Evolutionary conservation across 2,888 invertebrate genomes (phyloP).

Genomic region (Stegana nigrithorax): DNA sequence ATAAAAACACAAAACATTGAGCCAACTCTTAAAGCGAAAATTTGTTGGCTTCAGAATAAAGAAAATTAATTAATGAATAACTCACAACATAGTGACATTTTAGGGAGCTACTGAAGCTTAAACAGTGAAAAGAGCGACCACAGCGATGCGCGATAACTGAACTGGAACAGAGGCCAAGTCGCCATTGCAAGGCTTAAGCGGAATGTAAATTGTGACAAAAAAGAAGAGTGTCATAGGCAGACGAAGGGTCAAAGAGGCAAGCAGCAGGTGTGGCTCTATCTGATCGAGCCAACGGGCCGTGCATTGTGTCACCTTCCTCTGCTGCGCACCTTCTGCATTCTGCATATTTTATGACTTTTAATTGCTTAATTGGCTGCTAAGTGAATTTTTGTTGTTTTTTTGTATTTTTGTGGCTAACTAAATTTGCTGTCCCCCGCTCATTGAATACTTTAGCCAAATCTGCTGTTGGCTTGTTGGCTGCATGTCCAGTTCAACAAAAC

Average conservation of each 20-base stretch:
- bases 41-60: too few species aligned
- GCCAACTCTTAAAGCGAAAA: too few species aligned
- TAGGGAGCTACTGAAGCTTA: slow-evolving; percentile 34
- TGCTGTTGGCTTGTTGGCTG: background rate
- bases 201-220: slow-evolving; percentile 47
- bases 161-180: background rate
- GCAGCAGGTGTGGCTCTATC: slow-evolving; percentile 31
- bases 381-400: slow-evolving; percentile 19
- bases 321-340: background rate
- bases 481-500: background rate
- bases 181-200: slow-evolving; percentile 31
- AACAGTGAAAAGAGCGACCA: background rate
- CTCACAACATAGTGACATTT: slow-evolving; percentile 43
- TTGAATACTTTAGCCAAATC: background rate
- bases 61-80: slow-evolving; percentile 43
- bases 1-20: too few species aligned
- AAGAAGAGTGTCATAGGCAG: slow-evolving; percentile 28
- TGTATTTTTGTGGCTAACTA: slow-evolving; percentile 33
- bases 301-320: too few species aligned
- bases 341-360: slow-evolving; percentile 39
- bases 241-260: slow-evolving; percentile 24
- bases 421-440: background rate
- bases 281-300: background rate
- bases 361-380: slow-evolving; percentile 52
- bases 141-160: background rate